Base-by-base conservation (phyloP, 2,888 invertebrate species). In the Stenchaetothrips biformis region DNA sequence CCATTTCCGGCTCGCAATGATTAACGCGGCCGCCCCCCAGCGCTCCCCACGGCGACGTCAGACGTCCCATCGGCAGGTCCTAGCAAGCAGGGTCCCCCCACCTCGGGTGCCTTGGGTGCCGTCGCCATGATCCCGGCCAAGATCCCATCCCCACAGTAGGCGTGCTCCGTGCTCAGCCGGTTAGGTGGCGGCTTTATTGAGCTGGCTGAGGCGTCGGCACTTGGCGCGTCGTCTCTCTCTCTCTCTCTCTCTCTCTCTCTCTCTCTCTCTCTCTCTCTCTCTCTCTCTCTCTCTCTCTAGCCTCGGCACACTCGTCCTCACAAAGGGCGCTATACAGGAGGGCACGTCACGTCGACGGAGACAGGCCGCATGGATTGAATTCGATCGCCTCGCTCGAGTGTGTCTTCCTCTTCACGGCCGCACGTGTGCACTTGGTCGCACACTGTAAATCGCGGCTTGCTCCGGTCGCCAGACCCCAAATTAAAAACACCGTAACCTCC, bases 221-320 rank as follows among this genome's bases (percentile, higher is more conserved):
- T 21, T n/a, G 18, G 9, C 21, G 21, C 21, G 9, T 1, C 9
- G 67, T 67, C 0, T 67, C 67, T 7, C 21, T 6, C 67, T 21
- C 7, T 2, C n/a, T 62, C 77, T 77, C 7, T 78, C 48, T 81
- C 80, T 80, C 47, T 53, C 27, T 48, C 47, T 74, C 79, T 62
- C 79, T 80, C 74, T 79, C 78, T 81, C 79, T 49, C n/a, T 78
- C 77, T 81, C 80, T 79, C 78, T 81, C 80, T 78, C 77, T 74
- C 48, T 74, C 67, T 81, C 79, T 67, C 81, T 80, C 8, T 79
- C n/a, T n/a, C 21, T 48, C 59, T 79, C 47, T 79, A 21, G 47
- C 48, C 79, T 80, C 37, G 67, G 78, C 62, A 59, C 62, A 80
- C 77, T 80, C 78, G 78, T 18, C 27, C 77, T 59, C 78, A 48